phyloP scores from a whole-genome alignment of 2,888 invertebrate species.

The Troglohyphantes excavatus region DNA sequence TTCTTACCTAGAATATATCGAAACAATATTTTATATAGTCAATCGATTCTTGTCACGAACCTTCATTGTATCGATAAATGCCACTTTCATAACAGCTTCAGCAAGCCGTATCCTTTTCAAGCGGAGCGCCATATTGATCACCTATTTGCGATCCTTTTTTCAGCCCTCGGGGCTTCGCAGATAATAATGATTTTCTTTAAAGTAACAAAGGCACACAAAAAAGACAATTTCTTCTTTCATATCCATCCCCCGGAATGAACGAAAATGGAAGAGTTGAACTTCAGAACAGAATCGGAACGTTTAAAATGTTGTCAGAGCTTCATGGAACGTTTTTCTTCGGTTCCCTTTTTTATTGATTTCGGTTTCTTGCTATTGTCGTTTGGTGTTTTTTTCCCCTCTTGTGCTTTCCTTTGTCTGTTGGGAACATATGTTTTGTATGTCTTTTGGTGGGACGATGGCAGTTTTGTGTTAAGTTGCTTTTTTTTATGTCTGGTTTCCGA shows the following conservation, averaged over 20 bases:
- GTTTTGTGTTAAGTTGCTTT: not conserved
- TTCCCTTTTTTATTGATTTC: slow-evolving; percentile 30
- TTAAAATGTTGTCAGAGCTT: slow-evolving; percentile 60
- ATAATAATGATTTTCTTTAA: slow-evolving; percentile 73
- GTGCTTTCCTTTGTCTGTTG: not conserved
- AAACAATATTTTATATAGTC: not conserved
- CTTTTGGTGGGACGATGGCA: not conserved
- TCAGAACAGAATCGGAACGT: slow-evolving; percentile 49
- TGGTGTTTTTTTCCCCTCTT: slow-evolving; percentile 4
- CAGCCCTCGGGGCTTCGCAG: slow-evolving; percentile 28
- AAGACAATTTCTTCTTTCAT: not conserved
- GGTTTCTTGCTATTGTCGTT: not conserved
- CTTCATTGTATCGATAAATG: slow-evolving; percentile 62
- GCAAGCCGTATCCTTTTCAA: slow-evolving; percentile 60
- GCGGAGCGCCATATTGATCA: slow-evolving; percentile 60
- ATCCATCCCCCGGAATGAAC: not conserved
- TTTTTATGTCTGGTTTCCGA: not conserved
- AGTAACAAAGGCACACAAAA: slow-evolving; percentile 54
- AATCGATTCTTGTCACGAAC: slow-evolving; percentile 63
- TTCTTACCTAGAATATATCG: too few species aligned
- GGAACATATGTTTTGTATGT: slow-evolving; percentile 51
- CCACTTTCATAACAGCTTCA: slow-evolving; percentile 35
- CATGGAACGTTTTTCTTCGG: not conserved
- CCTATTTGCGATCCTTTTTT: slow-evolving; percentile 41
- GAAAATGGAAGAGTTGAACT: slow-evolving; percentile 42